Evolutionary conservation across 2,797 vertebrate genomes (phyloP).

Genomic region (Sebastes itinus): DNA sequence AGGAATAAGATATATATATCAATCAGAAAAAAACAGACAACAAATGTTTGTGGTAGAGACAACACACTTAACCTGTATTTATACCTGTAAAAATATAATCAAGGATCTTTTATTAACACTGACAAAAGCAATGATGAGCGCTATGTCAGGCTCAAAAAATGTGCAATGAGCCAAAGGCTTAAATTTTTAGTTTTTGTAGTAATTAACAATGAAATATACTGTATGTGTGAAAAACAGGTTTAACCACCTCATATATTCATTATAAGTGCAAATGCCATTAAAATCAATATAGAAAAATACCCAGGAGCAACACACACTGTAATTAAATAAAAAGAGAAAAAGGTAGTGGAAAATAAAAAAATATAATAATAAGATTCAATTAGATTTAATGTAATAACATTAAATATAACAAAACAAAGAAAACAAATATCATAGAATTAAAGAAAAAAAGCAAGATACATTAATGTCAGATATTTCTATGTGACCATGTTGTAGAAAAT

Average conservation of each 20-base stretch:
- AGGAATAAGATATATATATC: slow-evolving; percentile 28
- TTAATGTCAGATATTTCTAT: background rate
- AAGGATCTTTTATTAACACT: background rate
- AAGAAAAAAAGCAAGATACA: background rate
- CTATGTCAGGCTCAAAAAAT: background rate
- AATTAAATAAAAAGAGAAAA: background rate
- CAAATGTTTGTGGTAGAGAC: background rate
- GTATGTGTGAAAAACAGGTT: background rate
- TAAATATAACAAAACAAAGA: background rate
- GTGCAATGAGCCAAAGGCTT: background rate
- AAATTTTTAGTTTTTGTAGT: background rate
- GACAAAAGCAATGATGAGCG: background rate
- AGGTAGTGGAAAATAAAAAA: background rate
- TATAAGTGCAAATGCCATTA: background rate
- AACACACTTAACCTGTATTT: background rate
- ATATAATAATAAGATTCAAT: background rate
- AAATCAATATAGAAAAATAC: background rate
- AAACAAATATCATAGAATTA: too few species aligned
- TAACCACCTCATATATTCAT: background rate
- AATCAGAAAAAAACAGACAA: background rate
- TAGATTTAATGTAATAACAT: background rate
- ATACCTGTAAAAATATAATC: background rate
- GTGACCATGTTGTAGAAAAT: background rate
- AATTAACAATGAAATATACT: background rate
- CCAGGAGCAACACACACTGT: background rate